phyloP scores from a whole-genome alignment of 2,113 vertebrate genomes.

The Callorhinus ursinus region DNA sequence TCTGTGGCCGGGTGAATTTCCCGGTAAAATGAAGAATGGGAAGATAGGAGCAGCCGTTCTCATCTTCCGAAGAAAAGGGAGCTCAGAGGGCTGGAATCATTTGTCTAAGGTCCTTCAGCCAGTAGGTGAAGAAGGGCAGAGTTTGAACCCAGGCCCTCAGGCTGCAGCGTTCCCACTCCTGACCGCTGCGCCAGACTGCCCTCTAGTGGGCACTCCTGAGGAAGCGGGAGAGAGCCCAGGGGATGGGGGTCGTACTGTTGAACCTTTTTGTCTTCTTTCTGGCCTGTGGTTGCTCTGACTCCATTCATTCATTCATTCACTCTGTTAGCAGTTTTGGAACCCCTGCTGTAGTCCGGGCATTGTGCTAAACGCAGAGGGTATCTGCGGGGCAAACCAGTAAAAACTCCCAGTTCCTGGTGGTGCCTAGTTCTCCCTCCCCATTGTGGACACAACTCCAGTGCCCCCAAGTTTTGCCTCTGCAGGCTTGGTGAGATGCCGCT shows the following conservation, averaged over 20 bases:
- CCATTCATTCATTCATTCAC: neutral
- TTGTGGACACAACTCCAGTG: neutral
- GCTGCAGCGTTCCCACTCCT: too few species aligned
- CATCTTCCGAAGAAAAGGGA: neutral
- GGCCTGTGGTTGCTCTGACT: neutral
- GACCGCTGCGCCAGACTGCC: neutral
- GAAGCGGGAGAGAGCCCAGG: neutral
- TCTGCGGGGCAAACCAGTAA: neutral
- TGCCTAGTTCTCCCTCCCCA: neutral
- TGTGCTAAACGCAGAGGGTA: neutral
- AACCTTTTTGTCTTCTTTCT: neutral
- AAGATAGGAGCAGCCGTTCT: neutral
- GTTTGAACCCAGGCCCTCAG: neutral
- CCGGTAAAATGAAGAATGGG: neutral
- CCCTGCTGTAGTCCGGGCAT: neutral
- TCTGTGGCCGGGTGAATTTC: neutral
- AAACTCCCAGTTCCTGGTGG: neutral
- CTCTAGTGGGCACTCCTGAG: constrained; percentile 57
- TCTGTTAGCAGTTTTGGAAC: neutral
- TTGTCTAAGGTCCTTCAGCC: neutral
- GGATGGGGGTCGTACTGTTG: too few species aligned
- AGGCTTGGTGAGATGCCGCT: neutral
- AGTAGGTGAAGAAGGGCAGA: neutral
- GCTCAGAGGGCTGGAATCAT: neutral
- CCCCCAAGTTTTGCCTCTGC: neutral